These are phyloP conservation scores for Serranus cabrilla DNA, from an alignment of 2,797 vertebrate species.

Conservation along the genomic window DNA sequence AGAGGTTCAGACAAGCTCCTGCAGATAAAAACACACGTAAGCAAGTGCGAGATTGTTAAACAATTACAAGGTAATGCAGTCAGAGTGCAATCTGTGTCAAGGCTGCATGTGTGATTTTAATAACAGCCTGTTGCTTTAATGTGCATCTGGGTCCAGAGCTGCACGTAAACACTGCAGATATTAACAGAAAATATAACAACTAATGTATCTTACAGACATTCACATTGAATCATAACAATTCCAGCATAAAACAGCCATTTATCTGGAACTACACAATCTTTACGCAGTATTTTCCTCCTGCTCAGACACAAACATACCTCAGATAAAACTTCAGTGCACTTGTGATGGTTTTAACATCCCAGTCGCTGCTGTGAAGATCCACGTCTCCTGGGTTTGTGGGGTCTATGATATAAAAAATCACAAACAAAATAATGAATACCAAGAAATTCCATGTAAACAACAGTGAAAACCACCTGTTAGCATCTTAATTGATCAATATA, in stretches of 20 bases:
- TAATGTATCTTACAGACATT: not conserved
- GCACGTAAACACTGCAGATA: too few species aligned
- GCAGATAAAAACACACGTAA: slow-evolving; percentile 56
- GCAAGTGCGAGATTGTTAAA: slow-evolving; percentile 9
- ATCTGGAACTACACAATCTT: not conserved
- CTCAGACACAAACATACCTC: slow-evolving; percentile 83
- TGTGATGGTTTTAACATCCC: slow-evolving; percentile 97
- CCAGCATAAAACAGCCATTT: not conserved
- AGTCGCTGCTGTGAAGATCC: slow-evolving; percentile 91
- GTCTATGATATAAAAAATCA: slow-evolving; percentile 80
- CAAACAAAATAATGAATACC: not conserved
- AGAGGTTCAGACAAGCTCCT: slow-evolving; percentile 98
- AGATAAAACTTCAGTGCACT: slow-evolving; percentile 98
- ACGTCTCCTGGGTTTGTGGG: slow-evolving; percentile 91
- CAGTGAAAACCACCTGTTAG: not conserved
- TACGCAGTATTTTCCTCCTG: not conserved
- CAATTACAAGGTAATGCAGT: slow-evolving; percentile 22
- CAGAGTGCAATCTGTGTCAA: slow-evolving; percentile 21
- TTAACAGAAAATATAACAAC: too few species aligned
- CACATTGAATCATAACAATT: not conserved
- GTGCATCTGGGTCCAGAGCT: not conserved
- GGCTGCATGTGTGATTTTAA: slow-evolving; percentile 17
- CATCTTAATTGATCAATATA: not conserved
- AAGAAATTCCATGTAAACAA: not conserved
- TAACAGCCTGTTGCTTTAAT: not conserved